A percentile compares a stretch with the other conserved stretches of the same genome.
Conservation (phyloP, 2,888 invertebrate species). For the Cantharis flavilabris region DNA sequence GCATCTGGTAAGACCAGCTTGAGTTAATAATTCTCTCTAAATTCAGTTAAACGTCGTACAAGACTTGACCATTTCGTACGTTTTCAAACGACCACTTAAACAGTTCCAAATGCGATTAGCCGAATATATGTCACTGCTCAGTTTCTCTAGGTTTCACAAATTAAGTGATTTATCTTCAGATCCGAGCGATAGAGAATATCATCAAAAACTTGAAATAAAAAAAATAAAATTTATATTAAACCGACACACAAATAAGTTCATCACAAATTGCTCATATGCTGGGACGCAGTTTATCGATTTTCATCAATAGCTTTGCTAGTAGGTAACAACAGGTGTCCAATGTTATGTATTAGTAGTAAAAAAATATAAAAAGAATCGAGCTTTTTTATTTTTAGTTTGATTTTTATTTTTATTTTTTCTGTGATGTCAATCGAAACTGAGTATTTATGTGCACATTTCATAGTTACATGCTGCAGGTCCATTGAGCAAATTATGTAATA, state of each 20-base stretch:
- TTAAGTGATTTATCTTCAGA: slow-evolving; percentile 9
- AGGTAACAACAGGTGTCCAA: slow-evolving; percentile 31
- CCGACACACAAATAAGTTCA: background rate
- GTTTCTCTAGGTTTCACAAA: slow-evolving; percentile 11
- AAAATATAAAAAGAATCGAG: slow-evolving; percentile 21
- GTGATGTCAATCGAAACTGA: slow-evolving; percentile 50
- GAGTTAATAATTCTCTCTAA: slow-evolving; percentile 17
- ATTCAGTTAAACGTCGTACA: slow-evolving; percentile 31
- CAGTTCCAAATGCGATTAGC: slow-evolving; percentile 35
- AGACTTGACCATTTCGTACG: slow-evolving; percentile 33
- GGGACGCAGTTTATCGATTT: slow-evolving; percentile 45
- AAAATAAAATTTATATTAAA: background rate
- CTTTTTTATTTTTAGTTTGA: slow-evolving; percentile 43
- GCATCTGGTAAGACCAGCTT: slow-evolving; percentile 15
- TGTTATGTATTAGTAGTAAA: slow-evolving; percentile 19
- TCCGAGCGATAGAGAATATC: background rate
- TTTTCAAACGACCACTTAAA: slow-evolving; percentile 37
- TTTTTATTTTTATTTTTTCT: slow-evolving; percentile 48
- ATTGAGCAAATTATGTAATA: slow-evolving; percentile 47
- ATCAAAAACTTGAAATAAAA: background rate
- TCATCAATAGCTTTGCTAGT: slow-evolving; percentile 45
- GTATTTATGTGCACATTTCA: slow-evolving; percentile 54
- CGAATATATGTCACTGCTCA: slow-evolving; percentile 18
- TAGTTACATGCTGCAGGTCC: slow-evolving; percentile 47
- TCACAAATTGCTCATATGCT: background rate